These are phyloP conservation scores for Iselma pallidipennis DNA, from an alignment of 2,888 invertebrate genomes.

Conservation along the genomic window DNA sequence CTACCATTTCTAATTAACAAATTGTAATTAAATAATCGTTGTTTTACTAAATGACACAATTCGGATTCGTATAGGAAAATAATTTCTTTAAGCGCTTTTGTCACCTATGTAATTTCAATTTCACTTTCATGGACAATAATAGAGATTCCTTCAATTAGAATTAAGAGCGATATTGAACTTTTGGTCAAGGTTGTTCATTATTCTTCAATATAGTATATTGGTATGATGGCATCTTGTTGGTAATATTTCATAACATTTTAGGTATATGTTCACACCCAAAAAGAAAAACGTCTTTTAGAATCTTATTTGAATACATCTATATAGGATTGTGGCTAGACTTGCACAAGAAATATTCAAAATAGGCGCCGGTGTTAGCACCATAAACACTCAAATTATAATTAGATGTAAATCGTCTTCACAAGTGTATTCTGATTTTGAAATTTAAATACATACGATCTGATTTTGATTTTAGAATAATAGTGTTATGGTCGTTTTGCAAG, in stretches of 20 bases:
- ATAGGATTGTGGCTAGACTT: background rate
- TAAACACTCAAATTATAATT: background rate
- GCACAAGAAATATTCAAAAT: background rate
- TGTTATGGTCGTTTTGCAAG: background rate
- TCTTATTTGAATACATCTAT: conserved; percentile 2
- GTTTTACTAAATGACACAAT: no score
- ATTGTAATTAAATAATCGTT: background rate
- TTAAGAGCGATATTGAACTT: background rate
- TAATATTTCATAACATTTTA: background rate
- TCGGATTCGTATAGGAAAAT: no score
- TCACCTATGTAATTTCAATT: background rate
- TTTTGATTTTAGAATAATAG: no score
- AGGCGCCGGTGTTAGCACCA: background rate
- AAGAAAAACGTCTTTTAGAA: background rate
- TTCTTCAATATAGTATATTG: background rate
- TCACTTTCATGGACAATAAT: background rate
- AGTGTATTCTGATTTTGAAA: no score
- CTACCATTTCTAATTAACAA: background rate
- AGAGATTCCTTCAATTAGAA: background rate
- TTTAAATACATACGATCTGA: no score
- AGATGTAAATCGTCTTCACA: no score
- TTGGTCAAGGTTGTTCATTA: conserved; percentile 1
- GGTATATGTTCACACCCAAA: background rate
- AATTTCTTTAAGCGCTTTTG: no score
- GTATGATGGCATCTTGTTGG: background rate